These are phyloP conservation scores for Onychomys leucogaster DNA, from an alignment of 2,797 vertebrate species.

Conservation along the genomic window DNA sequence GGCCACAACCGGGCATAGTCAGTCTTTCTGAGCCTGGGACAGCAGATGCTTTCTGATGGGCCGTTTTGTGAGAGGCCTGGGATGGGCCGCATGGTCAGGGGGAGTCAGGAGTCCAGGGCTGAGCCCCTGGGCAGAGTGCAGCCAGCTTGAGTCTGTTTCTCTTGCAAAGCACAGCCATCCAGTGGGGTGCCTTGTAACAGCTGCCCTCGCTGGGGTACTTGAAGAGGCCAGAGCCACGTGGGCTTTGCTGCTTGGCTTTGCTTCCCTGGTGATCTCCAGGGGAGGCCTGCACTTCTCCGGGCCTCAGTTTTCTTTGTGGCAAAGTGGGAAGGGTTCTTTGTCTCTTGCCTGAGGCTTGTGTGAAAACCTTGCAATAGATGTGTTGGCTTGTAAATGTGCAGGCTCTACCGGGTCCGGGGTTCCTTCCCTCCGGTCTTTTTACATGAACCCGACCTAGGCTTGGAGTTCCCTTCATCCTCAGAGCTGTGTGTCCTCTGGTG, in stretches of 20 bases:
- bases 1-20: neutral
- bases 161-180: neutral
- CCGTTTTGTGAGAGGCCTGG: neutral
- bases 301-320: neutral
- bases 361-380: too few relatives aligned
- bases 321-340: neutral
- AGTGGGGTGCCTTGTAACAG: neutral
- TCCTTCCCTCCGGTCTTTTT: neutral
- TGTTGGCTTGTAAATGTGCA: accelerated
- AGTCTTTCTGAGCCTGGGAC: too few relatives aligned
- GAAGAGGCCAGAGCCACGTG: neutral
- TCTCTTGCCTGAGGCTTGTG: neutral
- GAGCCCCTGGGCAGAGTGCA: neutral
- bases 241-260: neutral
- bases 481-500: neutral
- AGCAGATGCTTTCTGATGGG: neutral
- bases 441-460: neutral
- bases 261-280: neutral
- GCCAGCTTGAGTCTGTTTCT: neutral
- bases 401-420: accelerated
- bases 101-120: neutral
- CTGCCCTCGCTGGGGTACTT: neutral
- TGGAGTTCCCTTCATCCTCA: neutral
- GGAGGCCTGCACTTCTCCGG: neutral
- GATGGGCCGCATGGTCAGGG: too few relatives aligned